These are phyloP conservation scores for Sebastes wilsoni DNA, from an alignment of 2,797 vertebrate genomes.

Conservation along the genomic window DNA sequence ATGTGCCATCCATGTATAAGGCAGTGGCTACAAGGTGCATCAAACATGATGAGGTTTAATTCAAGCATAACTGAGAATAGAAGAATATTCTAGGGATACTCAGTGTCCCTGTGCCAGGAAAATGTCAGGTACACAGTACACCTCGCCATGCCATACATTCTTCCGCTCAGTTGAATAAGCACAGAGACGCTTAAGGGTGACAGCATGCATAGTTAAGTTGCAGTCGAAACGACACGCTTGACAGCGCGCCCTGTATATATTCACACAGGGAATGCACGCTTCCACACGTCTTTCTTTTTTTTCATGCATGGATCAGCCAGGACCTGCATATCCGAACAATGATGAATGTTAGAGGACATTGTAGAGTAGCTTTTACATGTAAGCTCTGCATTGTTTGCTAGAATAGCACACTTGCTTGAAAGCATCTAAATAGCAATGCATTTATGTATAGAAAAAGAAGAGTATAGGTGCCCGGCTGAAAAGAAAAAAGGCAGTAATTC, in stretches of 20 bases:
- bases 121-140: slow-evolving; percentile 19
- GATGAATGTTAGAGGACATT: slow-evolving; percentile 3
- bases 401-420: slow-evolving; percentile 15
- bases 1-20: not conserved
- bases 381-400: slow-evolving; percentile 22
- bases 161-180: slow-evolving; percentile 41
- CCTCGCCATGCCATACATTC: slow-evolving; percentile 31
- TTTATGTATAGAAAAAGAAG: slow-evolving; percentile 33
- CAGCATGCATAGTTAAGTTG: slow-evolving; percentile 51
- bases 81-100: slow-evolving; percentile 2
- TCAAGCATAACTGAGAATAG: not conserved
- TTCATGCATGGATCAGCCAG: not conserved
- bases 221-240: slow-evolving; percentile 37
- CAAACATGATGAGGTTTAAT: slow-evolving; percentile 1
- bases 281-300: slow-evolving; percentile 16
- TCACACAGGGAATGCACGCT: slow-evolving; percentile 32
- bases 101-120: slow-evolving; percentile 3
- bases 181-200: slow-evolving; percentile 39
- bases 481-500: slow-evolving; percentile 32
- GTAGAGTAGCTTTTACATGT: slow-evolving; percentile 34
- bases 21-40: not conserved
- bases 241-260: slow-evolving; percentile 33
- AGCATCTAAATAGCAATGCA: slow-evolving; percentile 33
- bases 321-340: slow-evolving; percentile 2
- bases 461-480: not conserved